Base-by-base conservation (phyloP, 2,888 invertebrate genomes). In the Plebejus melissa region DNA sequence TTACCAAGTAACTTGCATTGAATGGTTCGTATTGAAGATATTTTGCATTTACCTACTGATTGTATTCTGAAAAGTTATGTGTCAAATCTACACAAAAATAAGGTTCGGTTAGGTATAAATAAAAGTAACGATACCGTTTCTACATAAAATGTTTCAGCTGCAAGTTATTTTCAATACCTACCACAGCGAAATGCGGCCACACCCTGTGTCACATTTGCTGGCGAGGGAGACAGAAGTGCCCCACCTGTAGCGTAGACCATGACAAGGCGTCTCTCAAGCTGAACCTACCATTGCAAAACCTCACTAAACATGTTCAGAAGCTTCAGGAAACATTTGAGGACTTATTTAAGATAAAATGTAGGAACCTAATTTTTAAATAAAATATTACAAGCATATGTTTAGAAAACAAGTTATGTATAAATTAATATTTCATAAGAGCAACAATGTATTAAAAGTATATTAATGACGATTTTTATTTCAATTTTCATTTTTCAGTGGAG, bases 161-260 rank as follows among this genome's bases (percentile, higher is more conserved):
- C 78, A 90, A 89, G 79, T 87, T 85, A 78, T 92, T 85, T 79
- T 82, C 85, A 77, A 85, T 85, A 70, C 90, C 91, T 11, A 84
- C 86, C 58, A 89, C 89, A 74, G 88, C 91, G 22, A 32, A 80
- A 4, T 93, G 93, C 80, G 90, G 91, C 4, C 93, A 93, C 77
- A 86, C 87, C 1, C 81, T 91, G 72, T 93, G 93, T 77, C 88
- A 88, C 75, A 81, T 81, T 0, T 93, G 93, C 79, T 93, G 92
- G 92, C 77, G 81, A 5, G 84, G 85, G 9, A 82, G 86, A 13
- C 84, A 82, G 2, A 80, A 81, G 22, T 93, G 93, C 69, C 86
- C 88, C 4, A 76, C 77, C 28, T 93, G 93, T 84, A 80, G 83
- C 1, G 77, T 77, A 7, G 77, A 84, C 7, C 75, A 90, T 1